Evolutionary conservation across 2,888 invertebrate species (phyloP).

Genomic region (Mactromeris polynyma): DNA sequence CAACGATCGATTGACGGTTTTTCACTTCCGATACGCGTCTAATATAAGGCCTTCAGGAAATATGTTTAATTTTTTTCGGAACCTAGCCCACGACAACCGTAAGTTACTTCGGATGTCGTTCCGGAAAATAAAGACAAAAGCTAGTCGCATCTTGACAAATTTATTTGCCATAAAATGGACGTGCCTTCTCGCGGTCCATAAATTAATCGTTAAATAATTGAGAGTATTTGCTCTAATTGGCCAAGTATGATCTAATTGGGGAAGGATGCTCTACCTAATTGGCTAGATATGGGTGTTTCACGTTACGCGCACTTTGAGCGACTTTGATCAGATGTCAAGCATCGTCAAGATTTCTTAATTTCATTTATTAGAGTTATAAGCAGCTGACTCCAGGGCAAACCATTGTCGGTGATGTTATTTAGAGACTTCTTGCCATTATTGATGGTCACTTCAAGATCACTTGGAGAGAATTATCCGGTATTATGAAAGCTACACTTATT

Average conservation of each 20-base stretch:
- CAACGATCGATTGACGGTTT: not conserved
- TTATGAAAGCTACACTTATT: not conserved
- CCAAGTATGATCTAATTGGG: slow-evolving; percentile 64
- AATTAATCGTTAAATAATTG: slow-evolving; percentile 65
- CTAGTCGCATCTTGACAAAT: slow-evolving; percentile 44
- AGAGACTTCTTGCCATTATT: not conserved
- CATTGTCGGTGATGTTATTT: slow-evolving; percentile 21
- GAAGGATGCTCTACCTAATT: slow-evolving; percentile 55
- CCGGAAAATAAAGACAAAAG: slow-evolving; percentile 52
- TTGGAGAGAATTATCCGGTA: not conserved
- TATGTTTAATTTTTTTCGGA: slow-evolving; percentile 15
- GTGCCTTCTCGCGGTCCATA: slow-evolving; percentile 38
- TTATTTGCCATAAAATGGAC: slow-evolving; percentile 56
- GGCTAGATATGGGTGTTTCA: slow-evolving; percentile 40
- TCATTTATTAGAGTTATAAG: slow-evolving; percentile 65
- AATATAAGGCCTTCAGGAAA: slow-evolving; percentile 7
- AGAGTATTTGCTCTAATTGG: slow-evolving; percentile 61
- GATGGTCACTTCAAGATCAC: not conserved
- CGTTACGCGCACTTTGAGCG: slow-evolving; percentile 44
- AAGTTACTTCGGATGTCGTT: not conserved
- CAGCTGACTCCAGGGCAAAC: slow-evolving; percentile 53
- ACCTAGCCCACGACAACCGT: not conserved
- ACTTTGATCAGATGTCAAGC: slow-evolving; percentile 68
- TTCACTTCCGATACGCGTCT: not conserved
- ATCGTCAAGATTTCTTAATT: slow-evolving; percentile 62